Evolutionary conservation across 2,797 vertebrate genomes (phyloP), one percentile per base, ranked within the genome.

Genomic region (Danio jaintianensis): DNA sequence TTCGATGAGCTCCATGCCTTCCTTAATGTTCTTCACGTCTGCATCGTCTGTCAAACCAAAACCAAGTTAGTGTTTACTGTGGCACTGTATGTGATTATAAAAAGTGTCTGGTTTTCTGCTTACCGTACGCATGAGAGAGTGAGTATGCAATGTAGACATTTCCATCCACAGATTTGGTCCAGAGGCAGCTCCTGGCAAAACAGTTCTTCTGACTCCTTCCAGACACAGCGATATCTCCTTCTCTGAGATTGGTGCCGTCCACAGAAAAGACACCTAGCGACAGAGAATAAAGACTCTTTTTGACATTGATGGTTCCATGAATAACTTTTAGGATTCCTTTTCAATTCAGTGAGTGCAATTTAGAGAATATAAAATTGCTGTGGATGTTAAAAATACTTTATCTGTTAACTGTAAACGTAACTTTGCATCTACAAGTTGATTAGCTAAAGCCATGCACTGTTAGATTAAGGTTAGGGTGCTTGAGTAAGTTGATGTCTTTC

Each of bases 151-250:
- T 62, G 36, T 93, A 95, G 82, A 96, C 94, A 7, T 93, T 91
- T 67, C 96, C 96, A 50, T 96, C 94, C 0, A 93, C 93, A 76
- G 96, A 95, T 66, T 92, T 95, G 7, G 93, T 84, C 96, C 96
- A 97, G 29, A 90, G 85, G 87, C 95, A 96, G 1, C 90, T 90
- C 13, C 91, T 92, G 6, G 92, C 92, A 4, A 94, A 94, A 82
- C 95, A 97, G 64, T 83, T 90, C 81, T 91, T 93, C 62, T 93
- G 89, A 75, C 92, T 93, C 45, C 90, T 90, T 48, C 91, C 88
- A 4, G 87, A 92, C 3, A 95, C 94, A 48, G 92, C 95, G 15
- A 96, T 96, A 85, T 97, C 96, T 73, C 95, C 95, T 73, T 96
- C 95, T 82, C 92, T 88, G 68, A 95, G 90, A 15, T 69, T 91